phyloP scores from a whole-genome alignment of 2,888 invertebrate genomes.

The Agonopterix alstromeriana region DNA sequence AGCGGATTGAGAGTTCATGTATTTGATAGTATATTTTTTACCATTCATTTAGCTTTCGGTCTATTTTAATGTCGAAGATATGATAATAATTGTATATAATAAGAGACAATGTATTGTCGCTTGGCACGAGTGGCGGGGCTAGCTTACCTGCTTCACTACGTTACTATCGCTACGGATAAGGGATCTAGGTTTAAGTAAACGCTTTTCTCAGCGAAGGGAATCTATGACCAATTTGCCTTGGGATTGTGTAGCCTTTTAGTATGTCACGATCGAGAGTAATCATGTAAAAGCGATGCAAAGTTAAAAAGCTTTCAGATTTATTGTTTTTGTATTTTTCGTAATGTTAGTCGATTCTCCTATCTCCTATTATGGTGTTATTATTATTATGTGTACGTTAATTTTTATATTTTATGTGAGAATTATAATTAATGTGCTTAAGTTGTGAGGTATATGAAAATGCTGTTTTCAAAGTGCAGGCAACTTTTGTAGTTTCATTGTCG shows the following conservation, averaged over 20 bases:
- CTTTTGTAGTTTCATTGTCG: slow-evolving; percentile 78
- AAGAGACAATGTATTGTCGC: slow-evolving; percentile 51
- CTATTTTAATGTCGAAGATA: slow-evolving; percentile 45
- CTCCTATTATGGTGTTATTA: slow-evolving; percentile 54
- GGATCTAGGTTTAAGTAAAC: slow-evolving; percentile 60
- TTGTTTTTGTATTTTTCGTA: slow-evolving; percentile 55
- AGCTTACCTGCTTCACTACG: slow-evolving; percentile 49
- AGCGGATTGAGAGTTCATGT: slow-evolving; percentile 26
- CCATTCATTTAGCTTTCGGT: slow-evolving; percentile 50
- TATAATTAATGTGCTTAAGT: slow-evolving; percentile 67
- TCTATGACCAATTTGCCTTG: slow-evolving; percentile 77
- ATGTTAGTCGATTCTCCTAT: slow-evolving; percentile 63
- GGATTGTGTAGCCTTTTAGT: slow-evolving; percentile 74
- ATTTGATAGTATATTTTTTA: slow-evolving; percentile 60
- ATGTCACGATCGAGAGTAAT: slow-evolving; percentile 63
- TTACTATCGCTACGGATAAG: slow-evolving; percentile 53
- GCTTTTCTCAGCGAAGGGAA: slow-evolving; percentile 69
- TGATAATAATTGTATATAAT: slow-evolving; percentile 67
- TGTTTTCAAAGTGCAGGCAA: slow-evolving; percentile 72
- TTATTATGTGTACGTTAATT: slow-evolving; percentile 37
- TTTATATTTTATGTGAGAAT: slow-evolving; percentile 60
- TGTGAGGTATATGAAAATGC: slow-evolving; percentile 67
- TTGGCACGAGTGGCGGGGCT: slow-evolving; percentile 49
- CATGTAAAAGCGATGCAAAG: slow-evolving; percentile 67
- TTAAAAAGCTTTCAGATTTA: slow-evolving; percentile 56